Evolutionary conservation across 2,888 invertebrate genomes (phyloP), one percentile per base, ranked within the genome.

Genomic region (Leptopilina syphax): DNA sequence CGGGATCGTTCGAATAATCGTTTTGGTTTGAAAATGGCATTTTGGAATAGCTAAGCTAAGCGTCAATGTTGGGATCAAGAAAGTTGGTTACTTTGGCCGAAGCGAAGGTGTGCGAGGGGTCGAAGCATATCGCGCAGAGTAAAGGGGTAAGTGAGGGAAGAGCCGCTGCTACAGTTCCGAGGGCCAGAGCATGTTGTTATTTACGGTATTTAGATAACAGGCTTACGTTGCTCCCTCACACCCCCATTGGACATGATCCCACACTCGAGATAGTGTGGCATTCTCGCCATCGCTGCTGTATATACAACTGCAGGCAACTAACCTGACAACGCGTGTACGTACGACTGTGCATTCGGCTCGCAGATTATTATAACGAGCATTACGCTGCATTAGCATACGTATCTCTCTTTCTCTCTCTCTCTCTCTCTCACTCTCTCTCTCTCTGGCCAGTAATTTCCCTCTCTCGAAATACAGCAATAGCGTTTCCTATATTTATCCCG

Each of bases 191-290:
- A 84, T 88, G 87, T 88, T 87, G 90, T 92, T 91, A 91, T 91
- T 91, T 92, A 92, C 91, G 91, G 91, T 90, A 91, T 91, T 91
- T 91, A 91, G 91, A 91, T 91, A 92, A 92, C 91, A 90, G 91
- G 91, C 91, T 91, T 91, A 91, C 89, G 88, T 87, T 86, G 87
- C 85, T 87, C 85, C 85, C 89, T 88, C 88, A 86, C 89, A 86
- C 90, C 89, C 85, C 87, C 86, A 86, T 89, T 87, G 86, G 85
- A 85, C 84, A 84, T 88, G 91, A 91, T 91, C 90, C 88, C 89
- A 87, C 88, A 87, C 85, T 86, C 84, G 87, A 91, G 91, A 91
- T 91, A 91, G 85, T 88, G 86, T 60, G 10, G 84, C 85, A 83
- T 87, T 83, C 81, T 84, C 87, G 86, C 84, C 83, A 77, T 34